Evolutionary conservation across 1,140 invertebrate species (phyloP).

Genomic region (Coptotermes formosanus): DNA sequence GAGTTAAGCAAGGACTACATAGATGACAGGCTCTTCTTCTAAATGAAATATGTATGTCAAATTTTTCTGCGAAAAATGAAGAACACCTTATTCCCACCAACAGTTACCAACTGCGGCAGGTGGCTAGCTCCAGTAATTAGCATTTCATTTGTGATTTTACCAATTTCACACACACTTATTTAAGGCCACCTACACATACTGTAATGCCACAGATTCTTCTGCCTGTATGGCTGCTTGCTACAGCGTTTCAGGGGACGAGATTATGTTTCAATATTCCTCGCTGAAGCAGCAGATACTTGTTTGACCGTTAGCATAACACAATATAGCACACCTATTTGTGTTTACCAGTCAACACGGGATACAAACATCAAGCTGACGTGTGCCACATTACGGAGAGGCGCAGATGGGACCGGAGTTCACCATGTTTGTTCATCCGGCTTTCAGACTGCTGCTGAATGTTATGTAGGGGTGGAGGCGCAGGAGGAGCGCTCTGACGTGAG

Average conservation of each 20-base stretch:
- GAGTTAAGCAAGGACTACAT: no score
- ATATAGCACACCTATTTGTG: background rate
- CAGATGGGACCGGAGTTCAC: background rate
- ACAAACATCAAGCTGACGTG: background rate
- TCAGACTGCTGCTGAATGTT: background rate
- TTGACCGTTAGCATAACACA: background rate
- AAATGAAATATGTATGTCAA: no score
- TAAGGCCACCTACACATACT: no score
- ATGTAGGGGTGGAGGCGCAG: background rate
- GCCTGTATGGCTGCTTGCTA: background rate
- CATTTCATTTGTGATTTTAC: no score
- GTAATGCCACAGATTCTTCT: background rate
- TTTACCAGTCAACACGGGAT: conserved; percentile 1
- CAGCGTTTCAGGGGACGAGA: background rate
- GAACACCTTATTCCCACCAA: no score
- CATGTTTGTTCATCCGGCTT: background rate
- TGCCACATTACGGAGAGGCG: background rate
- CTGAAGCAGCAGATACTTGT: background rate
- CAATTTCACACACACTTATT: no score
- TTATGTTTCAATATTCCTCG: background rate
- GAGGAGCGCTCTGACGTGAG: background rate
- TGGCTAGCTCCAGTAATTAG: no score
- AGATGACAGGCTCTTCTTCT: no score
- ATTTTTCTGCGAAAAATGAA: no score
- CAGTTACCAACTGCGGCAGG: no score